Base-by-base conservation (phyloP, 2,888 invertebrate genomes). In the Lasius fuliginosus region DNA sequence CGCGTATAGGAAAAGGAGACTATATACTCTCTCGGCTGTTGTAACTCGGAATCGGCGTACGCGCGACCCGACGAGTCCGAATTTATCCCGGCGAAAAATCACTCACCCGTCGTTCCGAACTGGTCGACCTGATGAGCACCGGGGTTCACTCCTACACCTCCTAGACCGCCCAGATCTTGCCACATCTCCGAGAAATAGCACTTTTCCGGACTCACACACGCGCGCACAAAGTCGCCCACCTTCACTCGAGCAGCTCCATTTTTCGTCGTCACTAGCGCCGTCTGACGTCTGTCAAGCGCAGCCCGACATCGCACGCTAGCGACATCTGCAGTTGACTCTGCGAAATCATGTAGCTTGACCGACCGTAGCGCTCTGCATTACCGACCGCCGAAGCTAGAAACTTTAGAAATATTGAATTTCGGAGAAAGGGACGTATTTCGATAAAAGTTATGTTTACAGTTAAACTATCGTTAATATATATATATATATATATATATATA, bases 191-290 rank as follows among this genome's bases (percentile, higher is more conserved):
- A 89, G 73, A 87, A 83, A 84, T 81, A 64, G 77, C 86, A 90
- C 90, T 92, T 89, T 88, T 88, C 88, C 87, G 85, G 84, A 82
- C 90, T 88, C 91, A 91, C n/a, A n/a, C n/a, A n/a, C 92, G 87
- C 92, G 89, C 89, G 85, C 87, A 87, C 87, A 82, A 83, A 85
- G 85, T 86, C 86, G 87, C 84, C 87, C 91, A 90, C 91, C 92
- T 91, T 94, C 92, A 93, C 92, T 92, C 92, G 83, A 93, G 89
- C 93, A 92, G 92, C 94, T 93, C 94, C 94, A 94, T 94, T 94
- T 94, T 94, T 94, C 90, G 91, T 92, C 90, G 90, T 91, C 86
- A 89, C 81, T 84, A 79, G 85, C 60, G 58, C 62, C 18, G 18
- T 30, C 49, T n/a, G 30, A 11, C 23, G n/a, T 11, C 18, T 18